Evolutionary conservation across 2,113 vertebrate genomes (phyloP), one percentile per base, ranked within the genome.

Genomic region (Phyllostomus discolor): DNA sequence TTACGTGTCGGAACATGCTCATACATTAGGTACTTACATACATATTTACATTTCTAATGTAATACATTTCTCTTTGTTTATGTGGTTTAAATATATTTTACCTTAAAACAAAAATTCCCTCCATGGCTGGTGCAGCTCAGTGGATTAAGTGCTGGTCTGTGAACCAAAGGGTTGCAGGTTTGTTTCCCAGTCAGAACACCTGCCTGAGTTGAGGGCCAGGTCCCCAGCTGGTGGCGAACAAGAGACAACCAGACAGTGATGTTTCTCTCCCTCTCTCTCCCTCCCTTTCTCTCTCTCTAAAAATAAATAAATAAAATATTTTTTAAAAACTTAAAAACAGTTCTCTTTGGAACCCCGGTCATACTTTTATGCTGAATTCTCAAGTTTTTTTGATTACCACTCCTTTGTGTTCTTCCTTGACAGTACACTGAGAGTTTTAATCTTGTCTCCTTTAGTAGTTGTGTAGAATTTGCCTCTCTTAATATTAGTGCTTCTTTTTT

Each of bases 41-140:
- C 26, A 59, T 59, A 28, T 99, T 99, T 99, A 99, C 99, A 99
- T 98, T 98, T 19, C 50, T 50, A 50, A 99, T 99, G 98, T 99
- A 98, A 99, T 99, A 99, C 98, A 98, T 99, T 98, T 99, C 98
- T 98, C 99, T 99, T 99, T 98, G 96, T 98, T 98, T 97, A 97
- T 98, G 95, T 99, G 98, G 98, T 99, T 99, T 99, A 99, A 99
- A 99, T 99, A 99, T 99, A 99, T 99, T 99, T 99, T 99, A 99
- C 98, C 98, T 99, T 52, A 41, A 84, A 87, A 48, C 46, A 67
- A 57, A 57, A 57, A 57, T 7, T 57, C 54, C 38, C 38, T 41
- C 38, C 38, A 41, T 41, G 38, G 38, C 38, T 41, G 38, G 50
- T 52, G 16, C 1, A 3, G 50, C 50, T 52, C 50, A 52, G 50